These are phyloP conservation scores for Ifrita kowaldi DNA, from an alignment of 2,113 vertebrate genomes.

Conservation along the genomic window DNA sequence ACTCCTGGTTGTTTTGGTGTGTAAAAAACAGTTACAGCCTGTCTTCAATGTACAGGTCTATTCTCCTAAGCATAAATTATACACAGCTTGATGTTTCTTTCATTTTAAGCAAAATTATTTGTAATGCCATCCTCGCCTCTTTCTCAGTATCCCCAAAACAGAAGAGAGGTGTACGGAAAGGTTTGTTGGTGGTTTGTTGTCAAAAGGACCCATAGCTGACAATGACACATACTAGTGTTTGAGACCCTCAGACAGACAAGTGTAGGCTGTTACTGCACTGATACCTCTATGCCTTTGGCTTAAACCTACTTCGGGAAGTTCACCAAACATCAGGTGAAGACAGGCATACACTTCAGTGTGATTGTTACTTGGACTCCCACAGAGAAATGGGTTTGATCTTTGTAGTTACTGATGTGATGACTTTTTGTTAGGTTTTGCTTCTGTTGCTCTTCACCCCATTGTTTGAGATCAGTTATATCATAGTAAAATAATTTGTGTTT, in stretches of 20 bases:
- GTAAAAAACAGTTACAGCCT: fast-evolving
- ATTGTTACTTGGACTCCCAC: neutral
- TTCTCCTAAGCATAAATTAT: neutral
- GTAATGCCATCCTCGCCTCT: fast-evolving
- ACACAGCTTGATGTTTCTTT: neutral
- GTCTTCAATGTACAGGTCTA: neutral
- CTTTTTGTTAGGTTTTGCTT: neutral
- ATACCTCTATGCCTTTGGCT: neutral
- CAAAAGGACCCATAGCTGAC: neutral
- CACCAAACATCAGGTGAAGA: neutral
- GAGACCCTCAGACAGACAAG: neutral
- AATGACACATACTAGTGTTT: fast-evolving
- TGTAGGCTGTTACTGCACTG: neutral
- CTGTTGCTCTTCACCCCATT: neutral
- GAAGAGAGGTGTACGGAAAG: no score
- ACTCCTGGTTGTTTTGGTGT: fast-evolving
- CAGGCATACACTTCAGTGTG: neutral
- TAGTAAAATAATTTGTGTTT: neutral
- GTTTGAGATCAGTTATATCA: neutral
- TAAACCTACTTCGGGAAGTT: neutral
- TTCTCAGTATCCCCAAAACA: neutral
- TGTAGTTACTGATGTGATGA: neutral
- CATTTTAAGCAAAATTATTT: neutral
- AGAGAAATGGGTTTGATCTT: neutral
- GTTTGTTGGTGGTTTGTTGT: neutral